Percentiles rank a stretch among this genome's conserved stretches.
These are phyloP conservation scores for Lophochroa leadbeateri DNA, from an alignment of 2,113 vertebrate genomes.

Conservation along the genomic window DNA sequence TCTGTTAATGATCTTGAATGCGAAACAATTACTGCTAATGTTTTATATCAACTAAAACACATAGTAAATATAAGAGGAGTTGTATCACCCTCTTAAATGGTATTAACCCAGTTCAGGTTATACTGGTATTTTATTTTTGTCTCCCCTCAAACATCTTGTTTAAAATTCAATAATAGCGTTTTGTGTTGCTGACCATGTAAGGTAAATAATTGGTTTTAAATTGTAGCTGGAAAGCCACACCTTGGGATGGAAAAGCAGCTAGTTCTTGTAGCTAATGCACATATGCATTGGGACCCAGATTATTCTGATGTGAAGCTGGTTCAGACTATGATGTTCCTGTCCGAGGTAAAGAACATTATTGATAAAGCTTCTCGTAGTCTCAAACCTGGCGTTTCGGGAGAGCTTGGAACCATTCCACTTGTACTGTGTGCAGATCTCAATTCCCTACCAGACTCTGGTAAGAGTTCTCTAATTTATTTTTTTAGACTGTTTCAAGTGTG, in stretches of 20 bases:
- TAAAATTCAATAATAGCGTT: neutral
- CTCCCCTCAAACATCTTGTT: neutral
- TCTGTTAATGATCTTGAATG: neutral
- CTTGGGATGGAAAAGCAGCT: slow-evolving; percentile 94
- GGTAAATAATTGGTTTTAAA: slow-evolving; percentile 28
- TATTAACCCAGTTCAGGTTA: neutral
- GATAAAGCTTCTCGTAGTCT: slow-evolving; percentile 94
- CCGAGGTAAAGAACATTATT: slow-evolving; percentile 96
- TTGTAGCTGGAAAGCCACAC: slow-evolving; percentile 89
- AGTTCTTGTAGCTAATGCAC: slow-evolving; percentile 94
- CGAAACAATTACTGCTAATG: neutral
- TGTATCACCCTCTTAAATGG: neutral
- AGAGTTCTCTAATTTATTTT: slow-evolving; percentile 11
- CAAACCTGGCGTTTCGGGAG: slow-evolving; percentile 87
- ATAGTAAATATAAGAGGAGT: neutral
- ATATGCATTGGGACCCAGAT: slow-evolving; percentile 99
- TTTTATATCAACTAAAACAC: neutral
- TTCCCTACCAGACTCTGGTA: slow-evolving; percentile 96
- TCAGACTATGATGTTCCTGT: slow-evolving; percentile 99
- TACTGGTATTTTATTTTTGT: neutral
- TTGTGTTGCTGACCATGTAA: neutral
- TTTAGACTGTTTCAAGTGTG: neutral
- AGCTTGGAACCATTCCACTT: slow-evolving; percentile 92
- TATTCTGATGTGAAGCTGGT: slow-evolving; percentile 98
- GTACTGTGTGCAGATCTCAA: slow-evolving; percentile 98